A percentile compares a stretch with the other conserved stretches of the same genome.
Conservation (phyloP, 2,888 invertebrate genomes). For the Drosophila differens region DNA sequence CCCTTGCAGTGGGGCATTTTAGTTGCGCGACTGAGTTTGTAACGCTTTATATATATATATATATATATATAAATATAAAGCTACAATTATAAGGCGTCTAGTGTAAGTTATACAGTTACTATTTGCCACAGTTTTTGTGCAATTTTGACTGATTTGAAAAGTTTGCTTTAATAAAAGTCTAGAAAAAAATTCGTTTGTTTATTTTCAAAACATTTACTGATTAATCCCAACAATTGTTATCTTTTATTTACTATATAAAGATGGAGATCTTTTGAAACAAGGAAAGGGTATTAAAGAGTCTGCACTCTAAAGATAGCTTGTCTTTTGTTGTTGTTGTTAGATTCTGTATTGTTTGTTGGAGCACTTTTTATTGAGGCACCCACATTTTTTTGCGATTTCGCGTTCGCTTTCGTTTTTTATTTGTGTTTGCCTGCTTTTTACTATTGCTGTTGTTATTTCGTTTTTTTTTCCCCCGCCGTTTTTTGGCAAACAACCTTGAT, state of each 20-base stretch:
- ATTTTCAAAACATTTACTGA: not conserved
- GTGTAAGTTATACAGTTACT: too few species aligned
- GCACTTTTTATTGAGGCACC: constrained; percentile 45
- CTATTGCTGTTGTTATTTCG: constrained; percentile 9
- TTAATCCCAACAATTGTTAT: not conserved
- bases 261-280: not conserved
- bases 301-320: not conserved
- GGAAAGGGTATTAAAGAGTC: not conserved
- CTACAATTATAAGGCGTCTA: too few species aligned
- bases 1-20: not conserved
- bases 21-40: not conserved
- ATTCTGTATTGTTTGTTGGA: constrained; percentile 5
- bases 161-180: not conserved
- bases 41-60: too few species aligned
- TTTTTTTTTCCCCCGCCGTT: constrained; percentile 17
- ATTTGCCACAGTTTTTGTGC: too few species aligned
- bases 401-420: constrained; percentile 40
- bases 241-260: not conserved
- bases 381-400: constrained; percentile 49
- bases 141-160: too few species aligned
- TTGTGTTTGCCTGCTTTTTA: constrained; percentile 4
- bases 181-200: too few species aligned
- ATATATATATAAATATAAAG: too few species aligned
- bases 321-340: not conserved
- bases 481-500: constrained; percentile 77